Percentiles rank a stretch among this genome's conserved stretches.
Conservation (phyloP, 1,140 invertebrate species). For the Macrotrachela quadricornifera region DNA sequence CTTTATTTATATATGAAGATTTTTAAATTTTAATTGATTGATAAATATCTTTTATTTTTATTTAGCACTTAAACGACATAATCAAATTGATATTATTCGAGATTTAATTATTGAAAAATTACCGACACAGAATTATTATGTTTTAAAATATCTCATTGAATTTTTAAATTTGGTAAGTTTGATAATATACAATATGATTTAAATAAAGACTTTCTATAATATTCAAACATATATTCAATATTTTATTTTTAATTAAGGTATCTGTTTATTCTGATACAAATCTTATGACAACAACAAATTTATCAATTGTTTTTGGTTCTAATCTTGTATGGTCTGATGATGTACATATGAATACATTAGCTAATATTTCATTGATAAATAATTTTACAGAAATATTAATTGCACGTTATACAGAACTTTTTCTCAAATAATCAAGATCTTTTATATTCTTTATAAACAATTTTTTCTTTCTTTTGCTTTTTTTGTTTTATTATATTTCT, state of each 20-base stretch:
- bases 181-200: too few relatives aligned
- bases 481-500: too few relatives aligned
- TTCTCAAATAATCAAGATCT: slow-evolving; percentile 14
- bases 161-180: slow-evolving; percentile 61
- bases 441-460: background rate
- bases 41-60: slow-evolving; percentile 18
- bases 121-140: slow-evolving; percentile 72
- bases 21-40: background rate
- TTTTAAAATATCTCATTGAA: slow-evolving; percentile 67
- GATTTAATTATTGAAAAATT: slow-evolving; percentile 67
- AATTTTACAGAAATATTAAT: slow-evolving; percentile 73
- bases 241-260: slow-evolving; percentile 36
- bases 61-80: slow-evolving; percentile 52
- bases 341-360: slow-evolving; percentile 26
- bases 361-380: slow-evolving; percentile 37
- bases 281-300: slow-evolving; percentile 78
- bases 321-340: slow-evolving; percentile 60
- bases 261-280: slow-evolving; percentile 45
- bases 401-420: slow-evolving; percentile 16
- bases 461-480: too few relatives aligned
- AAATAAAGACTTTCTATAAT: background rate
- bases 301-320: slow-evolving; percentile 76
- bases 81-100: slow-evolving; percentile 58
- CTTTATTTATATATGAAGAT: too few relatives aligned
- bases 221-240: slow-evolving; percentile 1